Percentiles rank a stretch among this genome's conserved stretches.
These are phyloP conservation scores for Temnothorax longispinosus DNA, from an alignment of 1,140 invertebrate species.

Conservation along the genomic window DNA sequence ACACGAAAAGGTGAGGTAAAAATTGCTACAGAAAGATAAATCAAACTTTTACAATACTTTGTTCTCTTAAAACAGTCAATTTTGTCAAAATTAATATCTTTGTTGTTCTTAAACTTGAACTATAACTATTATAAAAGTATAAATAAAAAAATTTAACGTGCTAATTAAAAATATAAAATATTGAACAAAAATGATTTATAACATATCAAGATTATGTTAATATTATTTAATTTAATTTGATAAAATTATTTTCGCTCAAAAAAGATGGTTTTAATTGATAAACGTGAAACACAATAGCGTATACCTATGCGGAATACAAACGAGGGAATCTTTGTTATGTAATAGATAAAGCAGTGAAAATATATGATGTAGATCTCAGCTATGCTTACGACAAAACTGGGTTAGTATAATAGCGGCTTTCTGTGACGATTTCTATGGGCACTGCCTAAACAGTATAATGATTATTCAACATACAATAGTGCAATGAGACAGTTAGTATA, in stretches of 20 bases:
- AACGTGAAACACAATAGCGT: neutral
- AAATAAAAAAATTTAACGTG: neutral
- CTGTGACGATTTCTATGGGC: slow-evolving; percentile 21
- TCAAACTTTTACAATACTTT: neutral
- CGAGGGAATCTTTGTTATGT: slow-evolving; percentile 2
- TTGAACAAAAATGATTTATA: neutral
- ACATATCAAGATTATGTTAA: neutral
- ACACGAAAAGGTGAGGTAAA: neutral
- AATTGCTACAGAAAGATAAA: neutral
- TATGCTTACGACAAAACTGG: slow-evolving; percentile 34
- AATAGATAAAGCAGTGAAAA: slow-evolving; percentile 44
- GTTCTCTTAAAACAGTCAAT: neutral
- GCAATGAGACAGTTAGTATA: slow-evolving; percentile 6
- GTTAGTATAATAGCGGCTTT: slow-evolving; percentile 36
- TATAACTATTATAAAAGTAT: neutral
- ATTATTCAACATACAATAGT: slow-evolving; percentile 34
- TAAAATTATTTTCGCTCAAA: neutral
- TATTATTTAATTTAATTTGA: slow-evolving; percentile 9
- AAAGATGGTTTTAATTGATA: neutral
- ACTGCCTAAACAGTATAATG: slow-evolving; percentile 20
- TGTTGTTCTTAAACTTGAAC: neutral
- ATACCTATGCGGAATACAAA: neutral
- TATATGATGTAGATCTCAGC: neutral
- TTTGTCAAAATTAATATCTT: neutral
- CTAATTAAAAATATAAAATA: neutral